Percentiles rank a stretch among this genome's conserved stretches.
Conservation (phyloP, 2,888 invertebrate species). For the Atrina japonica region DNA sequence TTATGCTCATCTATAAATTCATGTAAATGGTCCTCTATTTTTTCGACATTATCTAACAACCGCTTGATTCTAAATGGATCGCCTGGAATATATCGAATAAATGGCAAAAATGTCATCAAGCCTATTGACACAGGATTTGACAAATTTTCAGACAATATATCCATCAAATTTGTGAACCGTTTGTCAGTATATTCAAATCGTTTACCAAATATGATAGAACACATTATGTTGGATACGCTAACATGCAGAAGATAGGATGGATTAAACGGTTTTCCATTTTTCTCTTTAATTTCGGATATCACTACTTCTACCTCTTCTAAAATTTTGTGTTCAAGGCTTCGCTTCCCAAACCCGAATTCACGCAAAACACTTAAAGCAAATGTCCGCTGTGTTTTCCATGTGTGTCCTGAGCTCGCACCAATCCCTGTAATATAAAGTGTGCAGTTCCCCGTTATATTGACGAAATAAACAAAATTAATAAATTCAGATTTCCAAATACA, state of each 20-base stretch:
- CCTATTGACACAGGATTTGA: not conserved
- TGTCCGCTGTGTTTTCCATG: constrained; percentile 62
- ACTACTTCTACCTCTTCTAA: constrained; percentile 53
- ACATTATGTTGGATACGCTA: constrained; percentile 60
- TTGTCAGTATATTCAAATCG: constrained; percentile 61
- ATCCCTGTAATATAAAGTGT: constrained; percentile 31
- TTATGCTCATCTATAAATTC: constrained; percentile 17
- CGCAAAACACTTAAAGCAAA: constrained; percentile 55
- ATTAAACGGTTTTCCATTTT: constrained; percentile 49
- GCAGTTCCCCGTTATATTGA: not conserved
- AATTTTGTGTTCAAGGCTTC: constrained; percentile 54
- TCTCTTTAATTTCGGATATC: constrained; percentile 41
- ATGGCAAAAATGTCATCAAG: constrained; percentile 10
- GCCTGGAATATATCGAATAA: constrained; percentile 17
- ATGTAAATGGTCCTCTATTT: constrained; percentile 9
- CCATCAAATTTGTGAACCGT: constrained; percentile 51
- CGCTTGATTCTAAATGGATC: constrained; percentile 10
- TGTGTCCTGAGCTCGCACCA: constrained; percentile 48
- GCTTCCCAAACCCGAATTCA: constrained; percentile 59
- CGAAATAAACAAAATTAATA: too few species aligned
- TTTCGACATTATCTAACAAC: not conserved
- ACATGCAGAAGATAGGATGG: constrained; percentile 46
- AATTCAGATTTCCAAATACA: too few species aligned
- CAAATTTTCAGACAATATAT: constrained; percentile 47
- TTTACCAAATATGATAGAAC: constrained; percentile 59